Conservation (phyloP, 2,888 invertebrate genomes). For the Sesamia inferens region DNA sequence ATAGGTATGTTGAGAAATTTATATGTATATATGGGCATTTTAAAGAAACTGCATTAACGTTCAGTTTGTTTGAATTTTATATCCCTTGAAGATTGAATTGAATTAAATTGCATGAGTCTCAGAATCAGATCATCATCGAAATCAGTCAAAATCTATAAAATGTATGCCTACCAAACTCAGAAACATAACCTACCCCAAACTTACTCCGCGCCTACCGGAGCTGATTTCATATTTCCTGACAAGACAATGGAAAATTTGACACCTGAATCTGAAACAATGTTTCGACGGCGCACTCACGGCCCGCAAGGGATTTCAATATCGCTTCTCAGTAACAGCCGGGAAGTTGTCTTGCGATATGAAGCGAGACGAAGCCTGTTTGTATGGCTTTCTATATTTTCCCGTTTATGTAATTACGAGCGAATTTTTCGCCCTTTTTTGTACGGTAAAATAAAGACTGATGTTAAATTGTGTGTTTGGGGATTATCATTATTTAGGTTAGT, state of each 20-base stretch:
- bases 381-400: slow-evolving; percentile 38
- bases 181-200: slow-evolving; percentile 40
- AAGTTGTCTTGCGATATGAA: slow-evolving; percentile 54
- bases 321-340: slow-evolving; percentile 63
- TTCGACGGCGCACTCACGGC: slow-evolving; percentile 58
- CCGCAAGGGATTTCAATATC: slow-evolving; percentile 66
- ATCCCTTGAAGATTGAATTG: not conserved
- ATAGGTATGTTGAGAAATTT: too few species aligned
- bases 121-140: not conserved
- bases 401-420: slow-evolving; percentile 36
- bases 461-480: slow-evolving; percentile 5
- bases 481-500: not conserved
- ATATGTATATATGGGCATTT: not conserved
- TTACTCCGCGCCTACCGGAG: slow-evolving; percentile 37
- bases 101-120: too few species aligned
- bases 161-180: not conserved
- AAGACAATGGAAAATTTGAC: slow-evolving; percentile 75
- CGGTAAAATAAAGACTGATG: not conserved
- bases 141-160: not conserved
- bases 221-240: slow-evolving; percentile 65
- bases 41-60: not conserved
- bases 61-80: not conserved
- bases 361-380: slow-evolving; percentile 40
- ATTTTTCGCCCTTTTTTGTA: slow-evolving; percentile 8
- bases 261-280: slow-evolving; percentile 67